These are phyloP conservation scores for Chrysocyon brachyurus DNA, from an alignment of 2,797 vertebrate species.

Conservation along the genomic window DNA sequence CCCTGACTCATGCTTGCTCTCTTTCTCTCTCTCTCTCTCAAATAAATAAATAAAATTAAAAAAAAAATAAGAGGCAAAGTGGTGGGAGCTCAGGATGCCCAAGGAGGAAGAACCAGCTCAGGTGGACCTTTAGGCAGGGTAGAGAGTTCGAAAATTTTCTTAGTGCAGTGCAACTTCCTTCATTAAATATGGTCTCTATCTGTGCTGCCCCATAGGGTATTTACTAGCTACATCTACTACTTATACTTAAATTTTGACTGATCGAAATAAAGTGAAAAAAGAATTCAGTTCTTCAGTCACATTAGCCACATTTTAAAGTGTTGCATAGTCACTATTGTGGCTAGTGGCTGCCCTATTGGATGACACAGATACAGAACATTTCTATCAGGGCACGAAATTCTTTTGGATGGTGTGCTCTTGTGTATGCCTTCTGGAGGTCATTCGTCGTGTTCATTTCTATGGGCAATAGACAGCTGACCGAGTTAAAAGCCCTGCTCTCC, in stretches of 20 bases:
- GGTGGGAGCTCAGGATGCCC: not conserved
- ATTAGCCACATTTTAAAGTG: not conserved
- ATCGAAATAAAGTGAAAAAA: not conserved
- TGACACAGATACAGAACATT: not conserved
- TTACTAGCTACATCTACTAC: not conserved
- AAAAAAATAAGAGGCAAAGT: not conserved
- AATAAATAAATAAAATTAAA: not conserved
- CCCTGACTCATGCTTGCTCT: not conserved
- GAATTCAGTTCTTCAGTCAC: not conserved
- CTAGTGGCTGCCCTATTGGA: not conserved
- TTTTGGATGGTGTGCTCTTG: accelerated
- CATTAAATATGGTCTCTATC: not conserved
- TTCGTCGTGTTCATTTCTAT: not conserved
- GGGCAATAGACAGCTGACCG: not conserved
- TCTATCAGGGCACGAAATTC: not conserved
- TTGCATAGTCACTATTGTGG: not conserved
- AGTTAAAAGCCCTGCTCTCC: not conserved
- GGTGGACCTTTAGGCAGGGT: not conserved
- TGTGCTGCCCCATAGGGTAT: not conserved
- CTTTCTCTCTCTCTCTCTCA: not conserved
- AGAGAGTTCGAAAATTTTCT: not conserved
- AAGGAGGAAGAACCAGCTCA: not conserved
- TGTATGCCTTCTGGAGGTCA: not conserved
- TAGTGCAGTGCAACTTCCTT: not conserved
- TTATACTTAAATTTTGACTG: not conserved